phyloP scores from a whole-genome alignment of 2,797 vertebrate genomes.

The Loris lydekkerianus region DNA sequence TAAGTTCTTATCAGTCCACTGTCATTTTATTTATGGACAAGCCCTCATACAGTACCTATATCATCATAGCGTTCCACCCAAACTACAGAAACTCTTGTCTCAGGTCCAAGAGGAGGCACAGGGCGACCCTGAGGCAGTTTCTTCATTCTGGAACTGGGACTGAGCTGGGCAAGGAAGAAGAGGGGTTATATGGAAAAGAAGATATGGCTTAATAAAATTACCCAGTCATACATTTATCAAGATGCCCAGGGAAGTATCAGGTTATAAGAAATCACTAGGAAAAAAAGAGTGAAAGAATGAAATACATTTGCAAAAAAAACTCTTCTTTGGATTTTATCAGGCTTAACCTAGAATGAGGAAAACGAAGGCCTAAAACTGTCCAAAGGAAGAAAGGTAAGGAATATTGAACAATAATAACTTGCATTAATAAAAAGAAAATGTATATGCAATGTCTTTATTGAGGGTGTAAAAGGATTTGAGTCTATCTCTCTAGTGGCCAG shows the following conservation, averaged over 20 bases:
- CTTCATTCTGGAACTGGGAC: constrained; percentile 94
- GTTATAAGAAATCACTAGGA: constrained; percentile 19
- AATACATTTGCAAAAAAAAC: constrained; percentile 47
- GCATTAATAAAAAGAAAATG: constrained; percentile 35
- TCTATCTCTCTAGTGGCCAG: neutral
- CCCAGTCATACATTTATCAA: constrained; percentile 31
- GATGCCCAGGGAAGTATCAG: constrained; percentile 44
- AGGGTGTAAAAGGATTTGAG: neutral
- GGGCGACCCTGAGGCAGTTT: constrained; percentile 94
- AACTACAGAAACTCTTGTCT: constrained; percentile 97
- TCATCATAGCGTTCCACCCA: constrained; percentile 98
- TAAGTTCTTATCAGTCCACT: neutral
- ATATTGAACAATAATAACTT: constrained; percentile 12
- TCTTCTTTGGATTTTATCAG: constrained; percentile 51
- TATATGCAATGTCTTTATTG: neutral
- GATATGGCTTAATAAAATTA: constrained; percentile 42
- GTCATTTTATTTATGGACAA: neutral
- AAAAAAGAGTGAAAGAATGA: neutral
- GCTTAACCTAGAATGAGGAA: constrained; percentile 61
- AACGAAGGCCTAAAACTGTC: constrained; percentile 21
- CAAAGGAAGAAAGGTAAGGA: constrained; percentile 48
- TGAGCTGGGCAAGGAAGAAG: constrained; percentile 88
- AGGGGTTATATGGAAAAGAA: neutral
- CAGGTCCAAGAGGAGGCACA: constrained; percentile 95
- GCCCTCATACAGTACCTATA: constrained; percentile 91